Evolutionary conservation across 2,888 invertebrate genomes (phyloP).

Genomic region (Tetranychus piercei): DNA sequence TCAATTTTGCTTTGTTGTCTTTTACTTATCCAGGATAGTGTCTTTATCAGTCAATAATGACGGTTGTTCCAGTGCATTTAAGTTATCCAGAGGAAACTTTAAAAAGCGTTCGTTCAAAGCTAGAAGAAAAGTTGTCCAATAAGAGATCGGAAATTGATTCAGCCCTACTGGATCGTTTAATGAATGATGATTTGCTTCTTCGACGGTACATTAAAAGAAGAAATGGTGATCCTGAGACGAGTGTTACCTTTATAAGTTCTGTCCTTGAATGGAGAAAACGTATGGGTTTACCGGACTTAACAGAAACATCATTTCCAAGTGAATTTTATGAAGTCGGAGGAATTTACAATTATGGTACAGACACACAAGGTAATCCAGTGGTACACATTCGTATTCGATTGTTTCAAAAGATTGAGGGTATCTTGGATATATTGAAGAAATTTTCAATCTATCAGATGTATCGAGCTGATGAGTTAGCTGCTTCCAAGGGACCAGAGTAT

Average conservation of each 20-base stretch:
- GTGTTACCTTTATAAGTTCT: slow-evolving; percentile 2
- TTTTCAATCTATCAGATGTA: slow-evolving; percentile 10
- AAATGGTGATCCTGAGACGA: not conserved
- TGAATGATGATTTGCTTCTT: slow-evolving; percentile 4
- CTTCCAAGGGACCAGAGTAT: not conserved
- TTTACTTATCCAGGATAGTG: not conserved
- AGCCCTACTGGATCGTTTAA: not conserved
- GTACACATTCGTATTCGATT: slow-evolving; percentile 11
- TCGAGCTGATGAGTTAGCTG: slow-evolving; percentile 12
- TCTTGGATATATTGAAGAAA: slow-evolving; percentile 12
- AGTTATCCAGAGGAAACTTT: slow-evolving; percentile 2
- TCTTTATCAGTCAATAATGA: not conserved
- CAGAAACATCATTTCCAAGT: slow-evolving; percentile 3
- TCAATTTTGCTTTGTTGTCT: not conserved
- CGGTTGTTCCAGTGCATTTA: not conserved
- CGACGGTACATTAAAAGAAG: slow-evolving; percentile 8
- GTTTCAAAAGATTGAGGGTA: not conserved
- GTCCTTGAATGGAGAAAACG: slow-evolving; percentile 10
- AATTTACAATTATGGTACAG: slow-evolving; percentile 1
- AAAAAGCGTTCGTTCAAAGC: not conserved
- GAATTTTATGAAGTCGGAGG: slow-evolving; percentile 16
- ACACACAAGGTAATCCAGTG: slow-evolving; percentile 7
- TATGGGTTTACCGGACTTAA: not conserved
- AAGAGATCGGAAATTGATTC: not conserved
- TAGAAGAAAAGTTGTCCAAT: not conserved